Conservation (phyloP, 2,797 vertebrate genomes). For the Scyliorhinus canicula region DNA sequence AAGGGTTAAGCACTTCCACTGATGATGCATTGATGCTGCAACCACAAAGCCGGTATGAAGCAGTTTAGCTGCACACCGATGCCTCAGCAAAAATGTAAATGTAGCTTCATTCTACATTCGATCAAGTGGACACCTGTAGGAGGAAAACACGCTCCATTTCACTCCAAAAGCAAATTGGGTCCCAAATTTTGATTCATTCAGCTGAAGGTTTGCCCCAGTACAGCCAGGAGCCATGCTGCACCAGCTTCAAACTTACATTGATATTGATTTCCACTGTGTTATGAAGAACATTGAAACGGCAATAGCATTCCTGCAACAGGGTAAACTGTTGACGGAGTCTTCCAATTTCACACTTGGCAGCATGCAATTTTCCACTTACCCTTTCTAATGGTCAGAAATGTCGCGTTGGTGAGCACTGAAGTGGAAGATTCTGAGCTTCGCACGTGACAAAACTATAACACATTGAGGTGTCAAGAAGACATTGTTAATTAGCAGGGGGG, state of each 20-base stretch:
- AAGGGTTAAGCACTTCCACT: neutral
- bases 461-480: neutral
- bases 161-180: neutral
- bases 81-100: neutral
- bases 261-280: neutral
- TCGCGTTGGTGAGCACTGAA: neutral
- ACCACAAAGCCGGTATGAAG: neutral
- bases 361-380: neutral
- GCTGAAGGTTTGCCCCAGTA: neutral
- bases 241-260: neutral
- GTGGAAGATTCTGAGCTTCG: neutral
- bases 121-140: neutral
- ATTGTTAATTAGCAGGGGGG: neutral
- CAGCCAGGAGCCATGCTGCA: neutral
- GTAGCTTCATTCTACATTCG: neutral
- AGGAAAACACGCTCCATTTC: neutral
- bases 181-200: neutral
- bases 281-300: neutral
- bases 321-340: neutral
- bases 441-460: neutral
- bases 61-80: neutral
- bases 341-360: neutral
- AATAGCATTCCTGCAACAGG: neutral
- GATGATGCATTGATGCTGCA: neutral
- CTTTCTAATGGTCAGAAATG: neutral